Conservation (phyloP, 2,797 vertebrate genomes). For the Acrossocheilus wenchowensis region DNA sequence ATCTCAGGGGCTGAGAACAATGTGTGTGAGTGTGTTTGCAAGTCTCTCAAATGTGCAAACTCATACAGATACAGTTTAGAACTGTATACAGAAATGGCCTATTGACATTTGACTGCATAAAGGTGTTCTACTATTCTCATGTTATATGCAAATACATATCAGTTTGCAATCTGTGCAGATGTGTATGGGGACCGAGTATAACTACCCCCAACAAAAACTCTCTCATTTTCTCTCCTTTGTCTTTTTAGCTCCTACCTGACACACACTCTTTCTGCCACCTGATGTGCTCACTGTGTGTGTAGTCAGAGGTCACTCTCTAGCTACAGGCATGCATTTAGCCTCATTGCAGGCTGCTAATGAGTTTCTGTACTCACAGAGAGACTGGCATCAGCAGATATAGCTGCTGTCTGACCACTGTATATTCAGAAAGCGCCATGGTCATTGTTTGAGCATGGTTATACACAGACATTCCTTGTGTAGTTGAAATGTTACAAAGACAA, state of each 20-base stretch:
- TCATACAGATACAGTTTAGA: conserved; percentile 14
- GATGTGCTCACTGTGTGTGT: conserved; percentile 40
- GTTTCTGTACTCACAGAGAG: conserved; percentile 39
- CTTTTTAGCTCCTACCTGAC: not conserved
- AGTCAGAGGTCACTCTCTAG: conserved; percentile 47
- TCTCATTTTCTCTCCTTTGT: not conserved
- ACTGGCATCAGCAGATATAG: conserved; percentile 27
- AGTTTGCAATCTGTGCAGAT: not conserved
- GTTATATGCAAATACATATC: not conserved
- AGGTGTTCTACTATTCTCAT: not conserved
- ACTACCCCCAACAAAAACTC: not conserved
- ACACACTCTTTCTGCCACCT: conserved; percentile 17
- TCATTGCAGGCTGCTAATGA: conserved; percentile 55
- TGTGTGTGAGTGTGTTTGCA: not conserved
- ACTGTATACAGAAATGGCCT: not conserved
- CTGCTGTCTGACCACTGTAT: conserved; percentile 11
- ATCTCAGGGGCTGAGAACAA: conserved; percentile 3
- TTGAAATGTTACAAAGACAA: conserved; percentile 6
- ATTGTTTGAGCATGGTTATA: conserved; percentile 2
- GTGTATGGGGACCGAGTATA: not conserved
- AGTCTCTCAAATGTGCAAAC: not conserved
- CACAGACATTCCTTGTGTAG: not conserved
- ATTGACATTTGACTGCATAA: not conserved
- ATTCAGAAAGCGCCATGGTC: conserved; percentile 1
- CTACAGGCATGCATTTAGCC: conserved; percentile 51